These are phyloP conservation scores for Sardinella longiceps DNA, from an alignment of 2,797 vertebrate genomes.

Conservation along the genomic window DNA sequence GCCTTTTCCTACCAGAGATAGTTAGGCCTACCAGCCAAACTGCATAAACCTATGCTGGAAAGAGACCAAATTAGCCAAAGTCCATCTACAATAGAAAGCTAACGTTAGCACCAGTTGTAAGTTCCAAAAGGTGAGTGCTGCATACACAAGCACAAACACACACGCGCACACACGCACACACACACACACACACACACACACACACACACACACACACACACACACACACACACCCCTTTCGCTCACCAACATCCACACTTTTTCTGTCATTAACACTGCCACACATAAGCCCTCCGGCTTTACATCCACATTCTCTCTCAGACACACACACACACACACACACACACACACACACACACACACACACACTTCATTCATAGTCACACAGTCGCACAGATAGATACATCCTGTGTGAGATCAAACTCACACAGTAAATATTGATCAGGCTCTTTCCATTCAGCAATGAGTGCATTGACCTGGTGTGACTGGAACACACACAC, in stretches of 20 bases:
- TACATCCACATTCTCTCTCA: not conserved
- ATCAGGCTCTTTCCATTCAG: constrained; percentile 2
- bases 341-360: not conserved
- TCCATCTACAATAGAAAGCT: too few species aligned
- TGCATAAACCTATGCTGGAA: too few species aligned
- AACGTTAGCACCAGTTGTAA: too few species aligned
- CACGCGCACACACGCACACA: not conserved
- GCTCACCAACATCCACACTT: not conserved
- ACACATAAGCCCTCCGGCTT: too few species aligned
- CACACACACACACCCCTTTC: not conserved
- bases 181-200: not conserved
- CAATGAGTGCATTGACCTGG: not conserved
- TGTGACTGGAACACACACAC: not conserved
- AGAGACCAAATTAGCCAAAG: too few species aligned
- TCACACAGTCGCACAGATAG: not conserved
- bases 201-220: not conserved
- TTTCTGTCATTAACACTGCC: too few species aligned
- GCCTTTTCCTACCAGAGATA: too few species aligned
- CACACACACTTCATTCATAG: not conserved
- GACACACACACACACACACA: not conserved
- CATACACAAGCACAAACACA: too few species aligned
- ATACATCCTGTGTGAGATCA: not conserved
- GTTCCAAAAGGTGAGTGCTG: too few species aligned
- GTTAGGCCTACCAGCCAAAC: too few species aligned
- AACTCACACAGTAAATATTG: constrained; percentile 5